Base-by-base conservation (phyloP, 2,113 vertebrate genomes). In the Amia ocellicauda region DNA sequence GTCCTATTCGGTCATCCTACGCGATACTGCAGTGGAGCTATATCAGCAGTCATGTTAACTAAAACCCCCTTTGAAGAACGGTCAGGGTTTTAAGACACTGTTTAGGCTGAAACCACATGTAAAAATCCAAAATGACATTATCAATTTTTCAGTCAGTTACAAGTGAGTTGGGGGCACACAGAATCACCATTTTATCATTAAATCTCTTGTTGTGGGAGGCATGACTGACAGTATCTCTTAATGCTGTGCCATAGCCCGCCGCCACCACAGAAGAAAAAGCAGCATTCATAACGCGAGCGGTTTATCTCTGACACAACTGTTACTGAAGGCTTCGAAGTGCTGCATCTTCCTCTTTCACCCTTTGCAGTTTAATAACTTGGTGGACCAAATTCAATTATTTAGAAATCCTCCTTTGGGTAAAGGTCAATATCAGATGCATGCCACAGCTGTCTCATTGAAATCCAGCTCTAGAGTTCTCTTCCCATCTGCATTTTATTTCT, bases 161-260 rank as follows among this genome's bases (percentile, higher is more conserved):
- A 43, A 16, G 16, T 40, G 19, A 22, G 28, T 52, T 22, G 27
- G 49, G 49, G 28, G 26, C 60, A 43, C 29, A 13, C 28, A 7
- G 56, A 29, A 20, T 26, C 60, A 3, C 42, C 4, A 27, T 45
- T 45, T 58, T 65, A 50, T 65, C 54, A n/a, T 13, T 50, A 27
- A 50, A 65, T 65, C 63, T 49, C 54, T 23, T 60, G 62, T 49
- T 51, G 43, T 22, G 55, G 45, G 42, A 22, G 55, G 63, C 23
- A 51, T 65, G 55, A 58, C 27, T 58, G 63, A 57, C 54, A 56
- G 27, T 49, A 58, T 58, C 26, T 22, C 16, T 42, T 41, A 28
- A 47, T 19, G n/a, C 16, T 47, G 45, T 47, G 45, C 45, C n/a
- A 17, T 2, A 8, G 14, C 16, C 16, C n/a, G 45, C 45, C 52